A percentile compares a stretch with the other conserved stretches of the same genome.
Conservation (phyloP, 2,888 invertebrate genomes). For the Autographa gamma region DNA sequence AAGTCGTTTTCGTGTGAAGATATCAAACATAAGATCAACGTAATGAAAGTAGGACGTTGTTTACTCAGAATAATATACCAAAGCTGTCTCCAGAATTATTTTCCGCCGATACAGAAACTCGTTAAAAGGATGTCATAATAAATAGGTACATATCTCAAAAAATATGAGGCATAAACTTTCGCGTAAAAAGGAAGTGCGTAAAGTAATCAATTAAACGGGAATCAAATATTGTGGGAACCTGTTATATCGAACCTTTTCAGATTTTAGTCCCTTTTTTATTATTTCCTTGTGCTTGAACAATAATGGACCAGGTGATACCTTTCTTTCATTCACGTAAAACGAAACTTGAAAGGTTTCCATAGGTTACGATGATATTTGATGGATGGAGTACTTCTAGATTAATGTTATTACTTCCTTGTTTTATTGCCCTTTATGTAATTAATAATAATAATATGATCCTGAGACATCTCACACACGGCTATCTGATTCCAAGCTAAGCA, state of each 20-base stretch:
- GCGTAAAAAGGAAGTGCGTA: neutral
- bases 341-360: constrained; percentile 31
- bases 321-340: constrained; percentile 33
- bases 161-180: neutral
- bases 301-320: constrained; percentile 41
- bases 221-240: constrained; percentile 11
- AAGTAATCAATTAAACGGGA: constrained; percentile 8
- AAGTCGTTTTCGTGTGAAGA: neutral
- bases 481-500: no score
- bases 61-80: neutral
- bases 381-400: constrained; percentile 23
- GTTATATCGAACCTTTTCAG: constrained; percentile 21
- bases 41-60: neutral
- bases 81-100: neutral
- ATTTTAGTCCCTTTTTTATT: constrained; percentile 30
- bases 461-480: no score
- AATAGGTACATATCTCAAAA: neutral
- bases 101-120: neutral
- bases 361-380: constrained; percentile 12
- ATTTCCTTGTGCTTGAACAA: constrained; percentile 17
- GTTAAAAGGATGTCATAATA: neutral
- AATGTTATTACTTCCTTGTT: neutral
- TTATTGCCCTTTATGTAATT: no score
- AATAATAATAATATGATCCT: no score
- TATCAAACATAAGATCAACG: neutral